Conservation (phyloP, 2,113 vertebrate species). For the Picathartes gymnocephalus region DNA sequence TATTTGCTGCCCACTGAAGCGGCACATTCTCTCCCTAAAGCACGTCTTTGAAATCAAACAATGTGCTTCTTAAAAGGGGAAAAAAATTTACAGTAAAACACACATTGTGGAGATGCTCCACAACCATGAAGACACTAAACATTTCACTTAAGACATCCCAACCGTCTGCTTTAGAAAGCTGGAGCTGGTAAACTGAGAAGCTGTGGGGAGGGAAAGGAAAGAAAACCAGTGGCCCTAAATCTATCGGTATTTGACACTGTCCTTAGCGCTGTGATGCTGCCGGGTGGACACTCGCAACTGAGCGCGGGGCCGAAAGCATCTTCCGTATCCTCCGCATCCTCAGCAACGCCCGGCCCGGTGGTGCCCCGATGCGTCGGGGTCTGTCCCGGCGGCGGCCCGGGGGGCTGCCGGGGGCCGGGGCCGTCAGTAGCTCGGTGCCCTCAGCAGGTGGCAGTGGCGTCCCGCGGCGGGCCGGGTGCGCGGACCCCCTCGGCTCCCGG, state of each 20-base stretch:
- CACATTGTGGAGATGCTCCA: neutral
- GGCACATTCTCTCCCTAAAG: neutral
- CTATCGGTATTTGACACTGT: neutral
- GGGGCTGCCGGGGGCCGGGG: neutral
- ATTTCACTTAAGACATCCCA: neutral
- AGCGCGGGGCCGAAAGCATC: neutral
- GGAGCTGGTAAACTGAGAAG: neutral
- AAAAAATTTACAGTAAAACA: neutral
- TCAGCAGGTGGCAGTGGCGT: constrained; percentile 70
- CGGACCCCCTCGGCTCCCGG: neutral
- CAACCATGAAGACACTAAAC: too few species aligned
- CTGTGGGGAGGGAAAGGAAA: neutral
- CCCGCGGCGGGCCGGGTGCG: neutral
- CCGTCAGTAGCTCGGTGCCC: constrained; percentile 44
- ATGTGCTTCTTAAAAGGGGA: neutral
- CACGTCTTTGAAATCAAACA: neutral
- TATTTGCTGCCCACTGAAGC: neutral
- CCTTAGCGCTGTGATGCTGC: neutral
- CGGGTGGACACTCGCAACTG: neutral
- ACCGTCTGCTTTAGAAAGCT: neutral
- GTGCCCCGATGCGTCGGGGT: too few species aligned
- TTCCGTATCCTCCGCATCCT: neutral
- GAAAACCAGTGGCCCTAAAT: neutral
- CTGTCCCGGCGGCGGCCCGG: neutral
- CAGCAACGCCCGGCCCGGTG: accelerated